Evolutionary conservation across 2,888 invertebrate genomes (phyloP), one percentile per base, ranked within the genome.

Genomic region (Torymus texanus): DNA sequence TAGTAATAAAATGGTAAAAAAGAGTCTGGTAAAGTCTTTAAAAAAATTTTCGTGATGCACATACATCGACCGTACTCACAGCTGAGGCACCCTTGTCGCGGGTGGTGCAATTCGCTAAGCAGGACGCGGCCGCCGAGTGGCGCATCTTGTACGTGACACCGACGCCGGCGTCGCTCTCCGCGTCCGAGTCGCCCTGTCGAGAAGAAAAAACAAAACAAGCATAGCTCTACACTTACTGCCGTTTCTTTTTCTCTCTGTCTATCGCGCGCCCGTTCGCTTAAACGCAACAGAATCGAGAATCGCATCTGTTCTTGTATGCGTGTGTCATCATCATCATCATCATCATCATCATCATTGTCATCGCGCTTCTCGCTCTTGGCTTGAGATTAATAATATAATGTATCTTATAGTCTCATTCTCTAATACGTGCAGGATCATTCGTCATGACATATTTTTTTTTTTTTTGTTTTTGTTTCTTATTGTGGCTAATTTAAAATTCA

Each of bases 61-160:
- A 83, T 84, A 84, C 84, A 82, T 83, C 85, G 79, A 85, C 84
- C 86, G 85, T 89, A 90, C 90, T 90, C 87, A 90, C 90, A 85
- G 90, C 87, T 84, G 90, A 88, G 81, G 88, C 87, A 86, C 87
- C 88, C 87, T 89, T 90, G 85, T 90, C 90, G 77, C 90, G 88
- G 82, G 87, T 86, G 81, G 87, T 86, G 82, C 90, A 90, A 88
- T 89, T 90, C 77, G 90, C 89, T 83, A 90, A 89, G 85, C 90
- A 90, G 83, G 90, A 89, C 82, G 89, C 89, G 83, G 90, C 89
- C 85, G 90, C 88, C 85, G 90, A 90, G 87, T 88, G 88, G 85
- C 90, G 90, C 84, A 88, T 85, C 87, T 93, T 94, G 91, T 94
- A 94, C 86, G 94, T 94, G 85, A 94, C 94, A 90, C 94, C 94